Evolutionary conservation across 2,888 invertebrate species (phyloP).

Genomic region (Ectropis crepuscularia): DNA sequence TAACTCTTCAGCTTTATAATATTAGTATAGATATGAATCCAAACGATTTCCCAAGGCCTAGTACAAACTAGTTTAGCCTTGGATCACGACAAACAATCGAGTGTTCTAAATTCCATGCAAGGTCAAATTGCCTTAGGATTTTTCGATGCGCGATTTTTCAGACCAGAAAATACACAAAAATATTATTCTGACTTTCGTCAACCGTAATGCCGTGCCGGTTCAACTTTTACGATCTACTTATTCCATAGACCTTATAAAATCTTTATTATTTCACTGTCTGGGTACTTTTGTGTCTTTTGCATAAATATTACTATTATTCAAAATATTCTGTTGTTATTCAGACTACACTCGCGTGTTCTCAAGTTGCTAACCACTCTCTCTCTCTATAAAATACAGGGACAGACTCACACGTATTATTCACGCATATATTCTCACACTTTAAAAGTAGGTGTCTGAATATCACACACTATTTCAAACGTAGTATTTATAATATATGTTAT

Average conservation of each 20-base stretch:
- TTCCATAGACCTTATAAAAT: conserved; percentile 33
- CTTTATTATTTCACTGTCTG: conserved; percentile 30
- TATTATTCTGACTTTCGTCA: conserved; percentile 26
- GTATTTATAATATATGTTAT: too few relatives aligned
- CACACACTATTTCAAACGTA: too few relatives aligned
- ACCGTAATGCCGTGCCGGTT: conserved; percentile 25
- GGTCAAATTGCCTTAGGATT: conserved; percentile 26
- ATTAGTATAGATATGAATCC: not conserved
- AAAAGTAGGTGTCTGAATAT: too few relatives aligned
- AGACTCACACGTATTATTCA: too few relatives aligned
- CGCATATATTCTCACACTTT: too few relatives aligned
- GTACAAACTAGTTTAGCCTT: conserved; percentile 7
- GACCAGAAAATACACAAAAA: conserved; percentile 30
- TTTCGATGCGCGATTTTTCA: conserved; percentile 18
- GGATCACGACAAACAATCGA: conserved; percentile 5
- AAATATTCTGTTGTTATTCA: conserved; percentile 25
- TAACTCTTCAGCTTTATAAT: too few relatives aligned
- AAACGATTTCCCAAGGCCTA: conserved; percentile 3
- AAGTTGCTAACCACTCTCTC: too few relatives aligned
- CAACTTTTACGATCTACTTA: conserved; percentile 32
- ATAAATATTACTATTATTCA: conserved; percentile 16
- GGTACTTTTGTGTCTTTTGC: conserved; percentile 19
- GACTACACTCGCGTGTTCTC: too few relatives aligned
- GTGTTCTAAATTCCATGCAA: conserved; percentile 23
- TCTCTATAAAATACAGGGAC: too few relatives aligned